A percentile compares a stretch with the other conserved stretches of the same genome.
These are phyloP conservation scores for Drosophila carrolli DNA, from an alignment of 1,140 invertebrate genomes.

Conservation along the genomic window DNA sequence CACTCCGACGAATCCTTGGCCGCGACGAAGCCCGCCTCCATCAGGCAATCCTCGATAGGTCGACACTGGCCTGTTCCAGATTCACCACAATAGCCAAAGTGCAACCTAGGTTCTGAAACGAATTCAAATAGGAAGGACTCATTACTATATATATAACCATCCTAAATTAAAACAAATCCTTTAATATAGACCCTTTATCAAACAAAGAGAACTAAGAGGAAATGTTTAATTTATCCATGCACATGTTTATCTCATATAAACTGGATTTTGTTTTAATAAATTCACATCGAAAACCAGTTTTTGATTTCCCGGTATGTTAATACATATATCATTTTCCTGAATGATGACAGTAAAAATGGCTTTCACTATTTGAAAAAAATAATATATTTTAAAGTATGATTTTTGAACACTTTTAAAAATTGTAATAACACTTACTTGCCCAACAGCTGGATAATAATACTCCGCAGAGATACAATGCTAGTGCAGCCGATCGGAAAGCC, in stretches of 20 bases:
- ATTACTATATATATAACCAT: too few relatives aligned
- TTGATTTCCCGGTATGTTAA: neutral
- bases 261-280: neutral
- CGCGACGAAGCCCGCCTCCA: neutral
- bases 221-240: neutral
- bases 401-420: neutral
- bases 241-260: neutral
- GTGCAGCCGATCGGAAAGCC: neutral
- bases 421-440: slow-evolving; percentile 6
- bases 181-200: too few relatives aligned
- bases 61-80: slow-evolving; percentile 27
- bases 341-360: too few relatives aligned
- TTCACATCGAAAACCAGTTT: neutral
- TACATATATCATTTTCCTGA: neutral
- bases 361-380: neutral
- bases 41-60: slow-evolving; percentile 22
- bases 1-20: neutral
- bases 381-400: too few relatives aligned
- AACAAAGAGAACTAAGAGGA: neutral
- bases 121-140: too few relatives aligned
- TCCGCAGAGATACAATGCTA: neutral
- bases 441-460: neutral
- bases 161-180: too few relatives aligned
- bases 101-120: slow-evolving; percentile 22
- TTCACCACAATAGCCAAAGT: slow-evolving; percentile 43